phyloP scores from a whole-genome alignment of 2,113 vertebrate species.

The Corythornis madagascariensis region DNA sequence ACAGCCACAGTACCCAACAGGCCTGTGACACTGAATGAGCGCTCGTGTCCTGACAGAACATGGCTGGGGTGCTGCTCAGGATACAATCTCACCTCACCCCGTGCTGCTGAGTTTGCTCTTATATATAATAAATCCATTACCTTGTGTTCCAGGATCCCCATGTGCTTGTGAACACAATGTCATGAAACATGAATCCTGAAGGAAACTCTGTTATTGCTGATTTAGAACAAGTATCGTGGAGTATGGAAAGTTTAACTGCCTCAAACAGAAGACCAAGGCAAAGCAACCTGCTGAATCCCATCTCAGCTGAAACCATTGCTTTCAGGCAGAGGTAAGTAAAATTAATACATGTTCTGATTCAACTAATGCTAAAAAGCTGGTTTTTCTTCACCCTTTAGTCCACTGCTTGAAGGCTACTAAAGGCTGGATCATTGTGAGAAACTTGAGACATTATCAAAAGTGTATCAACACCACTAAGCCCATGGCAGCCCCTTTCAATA shows the following conservation, averaged over 20 bases:
- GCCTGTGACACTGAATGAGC: accelerated
- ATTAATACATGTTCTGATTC: neutral
- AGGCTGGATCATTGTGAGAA: neutral
- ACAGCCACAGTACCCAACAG: neutral
- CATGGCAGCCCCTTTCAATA: neutral
- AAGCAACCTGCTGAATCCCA: neutral
- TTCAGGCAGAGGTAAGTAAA: neutral
- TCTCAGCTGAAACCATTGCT: neutral
- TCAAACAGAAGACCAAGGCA: neutral
- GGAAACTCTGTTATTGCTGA: neutral
- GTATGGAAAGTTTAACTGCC: neutral
- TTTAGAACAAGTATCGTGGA: neutral
- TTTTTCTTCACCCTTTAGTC: neutral
- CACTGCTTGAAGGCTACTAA: neutral
- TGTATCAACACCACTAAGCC: neutral
- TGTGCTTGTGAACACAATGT: neutral
- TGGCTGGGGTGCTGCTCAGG: neutral
- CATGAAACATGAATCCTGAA: neutral
- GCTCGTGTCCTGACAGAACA: neutral
- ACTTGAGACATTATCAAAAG: accelerated
- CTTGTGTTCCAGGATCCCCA: neutral
- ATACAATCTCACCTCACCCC: neutral
- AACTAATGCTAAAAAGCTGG: neutral
- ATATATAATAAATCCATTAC: too few relatives aligned
- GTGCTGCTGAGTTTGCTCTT: neutral